Base-by-base conservation (phyloP, 2,888 invertebrate species). In the Clepsis dumicolana region DNA sequence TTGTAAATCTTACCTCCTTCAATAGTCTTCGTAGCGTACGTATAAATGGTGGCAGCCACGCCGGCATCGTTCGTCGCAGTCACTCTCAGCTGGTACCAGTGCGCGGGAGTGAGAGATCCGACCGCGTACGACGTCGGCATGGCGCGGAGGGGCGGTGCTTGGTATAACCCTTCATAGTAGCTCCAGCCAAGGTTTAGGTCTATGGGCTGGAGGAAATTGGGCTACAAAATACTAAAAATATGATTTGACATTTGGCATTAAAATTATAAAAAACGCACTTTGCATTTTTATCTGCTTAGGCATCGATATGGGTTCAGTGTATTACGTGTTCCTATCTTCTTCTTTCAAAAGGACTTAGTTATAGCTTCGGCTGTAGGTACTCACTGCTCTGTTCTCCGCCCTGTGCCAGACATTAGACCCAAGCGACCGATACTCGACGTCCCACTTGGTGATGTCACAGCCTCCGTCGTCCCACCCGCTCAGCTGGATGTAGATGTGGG, bases 381-480 rank as follows among this genome's bases (percentile, higher is more conserved):
- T 86, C 64, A 93, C 93, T 21, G 91, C 91, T 81, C 83, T 88
- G 77, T 93, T 93, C 71, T 91, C 94, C 48, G 89, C 90, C 64
- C 88, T 79, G 24, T 86, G 86, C 94, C 95, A 95, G 1, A 89
- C 77, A 52, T 83, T 87, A 7, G 92, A 87, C 0, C 92, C 94
- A 10, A 95, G 83, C 0, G 94, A 89, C 56, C 95, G 93, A 79
- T 96, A 96, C 80, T 97, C 96, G 5, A 98, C 96, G 21, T 97
- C 96, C 93, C 97, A 98, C 74, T 96, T 96, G 54, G 95, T 95
- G 82, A 98, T 96, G 70, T 96, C 96, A 91, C 98, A 98, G 10
- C 97, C 98, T 1, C 97, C 97, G 77, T 96, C 96, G 63, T 96
- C 96, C 98, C 98, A 98, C 0, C 96, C 95, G 72, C 96, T 95